Evolutionary conservation across 1,140 invertebrate species (phyloP).

Genomic region (Frieseomelitta varia): DNA sequence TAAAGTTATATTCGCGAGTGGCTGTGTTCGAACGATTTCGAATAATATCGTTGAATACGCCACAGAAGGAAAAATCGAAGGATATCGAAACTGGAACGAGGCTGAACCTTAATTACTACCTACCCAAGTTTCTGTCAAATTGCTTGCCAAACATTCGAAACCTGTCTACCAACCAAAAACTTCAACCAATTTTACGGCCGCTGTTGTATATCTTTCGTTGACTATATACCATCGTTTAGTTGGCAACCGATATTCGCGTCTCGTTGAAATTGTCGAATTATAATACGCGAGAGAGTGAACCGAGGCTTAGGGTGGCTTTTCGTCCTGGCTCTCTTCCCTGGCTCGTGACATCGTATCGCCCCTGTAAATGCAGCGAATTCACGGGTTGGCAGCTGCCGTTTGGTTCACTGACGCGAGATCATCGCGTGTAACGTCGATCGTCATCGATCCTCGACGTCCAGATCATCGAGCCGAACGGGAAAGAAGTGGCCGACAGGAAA

Average conservation of each 20-base stretch:
- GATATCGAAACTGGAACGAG: too few relatives aligned
- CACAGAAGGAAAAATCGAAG: too few relatives aligned
- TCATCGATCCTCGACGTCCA: conserved; percentile 33
- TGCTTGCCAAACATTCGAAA: background rate
- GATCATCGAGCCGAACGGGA: conserved; percentile 30
- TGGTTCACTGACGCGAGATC: conserved; percentile 33
- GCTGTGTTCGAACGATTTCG: too few relatives aligned
- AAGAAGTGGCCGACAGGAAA: background rate
- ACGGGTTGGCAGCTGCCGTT: background rate
- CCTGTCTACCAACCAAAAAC: background rate
- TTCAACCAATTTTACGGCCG: background rate
- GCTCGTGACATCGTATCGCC: background rate
- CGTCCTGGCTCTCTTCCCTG: conserved; percentile 43
- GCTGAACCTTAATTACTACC: too few relatives aligned
- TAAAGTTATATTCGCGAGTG: too few relatives aligned
- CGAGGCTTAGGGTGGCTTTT: conserved; percentile 42
- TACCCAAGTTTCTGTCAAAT: too few relatives aligned
- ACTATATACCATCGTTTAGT: conserved; percentile 43
- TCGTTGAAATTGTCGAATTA: conserved; percentile 56
- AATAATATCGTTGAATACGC: too few relatives aligned
- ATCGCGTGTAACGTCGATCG: conserved; percentile 13
- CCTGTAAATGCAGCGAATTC: conserved; percentile 40
- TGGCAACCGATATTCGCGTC: conserved; percentile 39
- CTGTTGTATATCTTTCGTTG: background rate
- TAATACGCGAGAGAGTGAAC: conserved; percentile 9